A percentile compares a stretch with the other conserved stretches of the same genome.
These are phyloP conservation scores for Limnodromus scolopaceus DNA, from an alignment of 2,797 vertebrate species.

Conservation along the genomic window DNA sequence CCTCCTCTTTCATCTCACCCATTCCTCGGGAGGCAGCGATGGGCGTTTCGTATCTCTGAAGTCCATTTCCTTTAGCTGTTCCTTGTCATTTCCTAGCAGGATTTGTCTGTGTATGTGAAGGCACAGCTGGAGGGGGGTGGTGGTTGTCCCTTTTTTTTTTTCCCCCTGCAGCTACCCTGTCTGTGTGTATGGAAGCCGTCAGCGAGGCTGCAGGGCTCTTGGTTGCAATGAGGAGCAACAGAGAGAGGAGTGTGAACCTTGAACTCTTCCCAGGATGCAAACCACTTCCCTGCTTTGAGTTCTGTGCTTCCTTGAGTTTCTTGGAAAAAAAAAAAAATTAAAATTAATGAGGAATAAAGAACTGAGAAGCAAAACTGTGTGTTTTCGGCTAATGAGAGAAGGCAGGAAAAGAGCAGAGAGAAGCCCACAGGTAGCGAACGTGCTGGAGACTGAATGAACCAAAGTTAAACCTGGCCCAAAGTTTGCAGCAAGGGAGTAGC, in stretches of 20 bases:
- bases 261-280: background rate
- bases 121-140: background rate
- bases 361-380: background rate
- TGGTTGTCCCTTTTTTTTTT: background rate
- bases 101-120: slow-evolving; percentile 11
- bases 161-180: background rate
- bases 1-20: slow-evolving; percentile 12
- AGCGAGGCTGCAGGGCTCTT: background rate
- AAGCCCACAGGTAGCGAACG: background rate
- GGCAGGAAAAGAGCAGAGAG: background rate
- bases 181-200: fast-evolving
- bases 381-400: background rate
- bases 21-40: background rate
- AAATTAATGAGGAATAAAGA: background rate
- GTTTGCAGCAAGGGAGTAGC: background rate
- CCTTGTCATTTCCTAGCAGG: slow-evolving; percentile 39
- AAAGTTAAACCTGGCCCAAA: background rate
- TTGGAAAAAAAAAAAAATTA: background rate
- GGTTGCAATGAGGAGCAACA: background rate
- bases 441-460: background rate
- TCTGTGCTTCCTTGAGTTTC: background rate
- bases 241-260: background rate
- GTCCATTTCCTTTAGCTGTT: slow-evolving; percentile 22
- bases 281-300: background rate
- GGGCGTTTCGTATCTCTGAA: background rate